Evolutionary conservation across 1,140 invertebrate genomes (phyloP), one percentile per base, ranked within the genome.

Genomic region (Drosophila fuyamai): DNA sequence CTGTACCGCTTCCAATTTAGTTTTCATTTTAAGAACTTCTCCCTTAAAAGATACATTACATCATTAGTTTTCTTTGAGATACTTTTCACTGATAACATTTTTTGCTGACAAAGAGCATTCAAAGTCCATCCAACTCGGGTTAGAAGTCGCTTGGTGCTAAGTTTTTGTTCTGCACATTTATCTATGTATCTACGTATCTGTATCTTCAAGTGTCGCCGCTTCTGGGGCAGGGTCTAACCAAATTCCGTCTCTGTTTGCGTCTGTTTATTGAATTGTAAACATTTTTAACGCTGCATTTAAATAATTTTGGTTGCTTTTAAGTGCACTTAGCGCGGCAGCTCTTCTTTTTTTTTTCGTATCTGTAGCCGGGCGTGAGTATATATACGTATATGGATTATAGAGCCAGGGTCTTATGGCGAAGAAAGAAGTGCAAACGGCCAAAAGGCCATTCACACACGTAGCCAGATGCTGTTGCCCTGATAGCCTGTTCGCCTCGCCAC

Each of bases 191-290:
- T 57, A 32, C 44, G 38, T 50, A 51, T 57, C 46, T 75, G 58
- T 65, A 73, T 66, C 77, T 54, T 29, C 18, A 27, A 40, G 44
- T 65, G 47, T 41, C 50, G 58, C 56, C 68, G 76, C 70, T 80
- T 55, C 32, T 57, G 48, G 44, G 43, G 60, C 47, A 58, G 54
- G 53, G 47, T 59, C 53, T 66, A 70, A 75, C 66, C 63, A 59
- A 76, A 86, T 27, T 50, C 27, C 48, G 40, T 32, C 16, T 56
- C 47, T 77, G 80, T 86, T 65, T 67, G 60, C 65, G 66, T 72
- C 59, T 86, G 82, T 86, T 86, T 86, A 86, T 86, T 86, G 83
- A 88, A 86, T 82, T 88, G 83, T 86, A 86, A 86, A 86, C 83
- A 82, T 88, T 83, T 71, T 86, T 88, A 86, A 86, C 71, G 83